Conservation (phyloP, 2,797 vertebrate genomes). For the Paedocypris micromegethes region DNA sequence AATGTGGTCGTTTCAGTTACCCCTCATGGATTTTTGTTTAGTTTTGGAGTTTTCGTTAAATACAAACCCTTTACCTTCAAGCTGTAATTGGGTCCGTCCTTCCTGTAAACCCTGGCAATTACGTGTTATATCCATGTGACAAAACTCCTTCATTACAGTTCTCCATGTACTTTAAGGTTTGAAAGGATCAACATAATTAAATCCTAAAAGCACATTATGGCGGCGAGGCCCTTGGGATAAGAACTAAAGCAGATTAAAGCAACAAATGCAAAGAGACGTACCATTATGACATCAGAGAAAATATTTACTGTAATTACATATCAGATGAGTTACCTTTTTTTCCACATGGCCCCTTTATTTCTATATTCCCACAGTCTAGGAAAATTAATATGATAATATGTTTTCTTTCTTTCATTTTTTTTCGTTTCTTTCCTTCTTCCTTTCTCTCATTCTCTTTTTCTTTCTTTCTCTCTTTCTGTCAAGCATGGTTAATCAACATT, state of each 20-base stretch:
- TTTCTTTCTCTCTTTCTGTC: too few relatives aligned
- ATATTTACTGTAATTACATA: conserved; percentile 1
- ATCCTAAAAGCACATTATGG: conserved; percentile 4
- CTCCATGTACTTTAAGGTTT: neutral
- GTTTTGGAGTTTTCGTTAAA: too few relatives aligned
- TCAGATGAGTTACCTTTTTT: neutral
- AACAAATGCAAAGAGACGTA: neutral
- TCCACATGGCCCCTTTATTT: conserved; percentile 1
- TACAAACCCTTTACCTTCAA: too few relatives aligned
- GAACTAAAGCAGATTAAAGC: conserved; percentile 2
- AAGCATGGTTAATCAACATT: too few relatives aligned
- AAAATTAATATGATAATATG: conserved; percentile 32
- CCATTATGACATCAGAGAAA: conserved; percentile 1
- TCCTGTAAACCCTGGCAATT: neutral
- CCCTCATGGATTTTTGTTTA: too few relatives aligned
- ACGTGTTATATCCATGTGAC: neutral
- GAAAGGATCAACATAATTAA: neutral
- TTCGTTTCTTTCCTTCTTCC: neutral
- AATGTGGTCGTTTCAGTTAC: too few relatives aligned
- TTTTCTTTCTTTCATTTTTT: conserved; percentile 22
- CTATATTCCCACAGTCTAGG: neutral
- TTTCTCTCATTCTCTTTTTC: conserved; percentile 3
- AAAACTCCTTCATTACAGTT: neutral
- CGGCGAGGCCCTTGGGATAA: neutral
- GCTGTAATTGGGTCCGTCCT: too few relatives aligned